Conservation (phyloP, 2,888 invertebrate genomes). For the Parthenolecanium corni region DNA sequence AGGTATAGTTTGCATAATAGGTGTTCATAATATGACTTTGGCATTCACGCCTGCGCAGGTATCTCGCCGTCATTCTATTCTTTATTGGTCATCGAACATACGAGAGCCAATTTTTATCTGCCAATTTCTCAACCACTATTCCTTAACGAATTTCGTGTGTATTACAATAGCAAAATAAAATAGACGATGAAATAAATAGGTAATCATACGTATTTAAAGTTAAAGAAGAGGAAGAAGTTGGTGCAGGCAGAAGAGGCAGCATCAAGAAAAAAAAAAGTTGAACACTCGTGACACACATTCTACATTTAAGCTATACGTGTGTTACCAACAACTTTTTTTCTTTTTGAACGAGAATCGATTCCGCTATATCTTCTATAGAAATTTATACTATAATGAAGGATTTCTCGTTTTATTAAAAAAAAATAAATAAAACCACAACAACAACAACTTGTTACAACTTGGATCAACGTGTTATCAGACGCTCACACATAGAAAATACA, state of each 20-base stretch:
- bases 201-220: too few relatives aligned
- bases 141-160: constrained; percentile 3
- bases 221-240: too few relatives aligned
- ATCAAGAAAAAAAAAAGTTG: background rate
- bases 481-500: background rate
- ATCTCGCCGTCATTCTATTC: too few relatives aligned
- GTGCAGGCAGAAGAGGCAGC: background rate
- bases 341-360: constrained; percentile 12
- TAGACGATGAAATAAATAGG: background rate
- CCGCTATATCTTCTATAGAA: background rate
- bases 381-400: constrained; percentile 11
- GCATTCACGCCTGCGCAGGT: too few relatives aligned
- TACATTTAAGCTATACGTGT: constrained; percentile 26
- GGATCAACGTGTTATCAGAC: constrained; percentile 6
- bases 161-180: constrained; percentile 11
- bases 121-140: background rate
- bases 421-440: background rate
- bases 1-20: too few relatives aligned
- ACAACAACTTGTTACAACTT: constrained; percentile 16
- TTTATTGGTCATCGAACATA: too few relatives aligned
- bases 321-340: constrained; percentile 21
- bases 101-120: too few relatives aligned
- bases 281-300: constrained; percentile 20
- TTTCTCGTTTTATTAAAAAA: constrained; percentile 14
- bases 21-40: too few relatives aligned